These are phyloP conservation scores for Antechinus stuartii DNA, from an alignment of 2,113 vertebrate genomes.

Conservation along the genomic window DNA sequence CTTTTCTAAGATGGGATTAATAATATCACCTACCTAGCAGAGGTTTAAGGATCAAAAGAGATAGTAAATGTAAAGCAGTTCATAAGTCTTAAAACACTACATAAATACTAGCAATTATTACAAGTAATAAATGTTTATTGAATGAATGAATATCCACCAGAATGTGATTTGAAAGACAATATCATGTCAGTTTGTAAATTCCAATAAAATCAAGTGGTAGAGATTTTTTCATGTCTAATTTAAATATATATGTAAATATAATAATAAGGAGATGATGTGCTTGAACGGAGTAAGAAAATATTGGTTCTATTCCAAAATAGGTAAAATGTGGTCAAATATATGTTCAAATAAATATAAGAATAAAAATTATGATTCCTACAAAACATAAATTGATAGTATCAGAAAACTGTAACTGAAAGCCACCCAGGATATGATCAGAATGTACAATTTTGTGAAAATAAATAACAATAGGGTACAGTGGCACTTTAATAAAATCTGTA, in stretches of 20 bases:
- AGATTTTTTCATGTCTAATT: slow-evolving; percentile 37
- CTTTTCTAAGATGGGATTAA: not conserved
- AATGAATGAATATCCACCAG: slow-evolving; percentile 42
- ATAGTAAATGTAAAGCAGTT: not conserved
- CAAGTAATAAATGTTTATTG: slow-evolving; percentile 18
- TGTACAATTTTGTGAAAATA: slow-evolving; percentile 22
- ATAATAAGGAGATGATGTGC: not conserved
- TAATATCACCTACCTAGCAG: not conserved
- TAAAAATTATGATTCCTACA: slow-evolving; percentile 11
- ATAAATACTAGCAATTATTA: not conserved
- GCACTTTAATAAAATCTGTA: slow-evolving; percentile 34
- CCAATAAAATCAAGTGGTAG: slow-evolving; percentile 3
- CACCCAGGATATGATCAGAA: slow-evolving; percentile 24
- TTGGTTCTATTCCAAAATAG: slow-evolving; percentile 3
- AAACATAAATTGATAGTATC: not conserved
- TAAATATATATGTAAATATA: not conserved
- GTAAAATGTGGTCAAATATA: slow-evolving; percentile 11
- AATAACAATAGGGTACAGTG: slow-evolving; percentile 6
- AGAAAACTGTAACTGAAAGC: not conserved
- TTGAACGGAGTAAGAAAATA: not conserved
- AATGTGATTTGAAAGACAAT: slow-evolving; percentile 35
- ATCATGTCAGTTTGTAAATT: slow-evolving; percentile 22
- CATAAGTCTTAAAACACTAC: not conserved
- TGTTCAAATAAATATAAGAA: slow-evolving; percentile 40
- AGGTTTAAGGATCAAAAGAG: not conserved